Base-by-base conservation (phyloP, 2,113 vertebrate species). In the Solea solea region DNA sequence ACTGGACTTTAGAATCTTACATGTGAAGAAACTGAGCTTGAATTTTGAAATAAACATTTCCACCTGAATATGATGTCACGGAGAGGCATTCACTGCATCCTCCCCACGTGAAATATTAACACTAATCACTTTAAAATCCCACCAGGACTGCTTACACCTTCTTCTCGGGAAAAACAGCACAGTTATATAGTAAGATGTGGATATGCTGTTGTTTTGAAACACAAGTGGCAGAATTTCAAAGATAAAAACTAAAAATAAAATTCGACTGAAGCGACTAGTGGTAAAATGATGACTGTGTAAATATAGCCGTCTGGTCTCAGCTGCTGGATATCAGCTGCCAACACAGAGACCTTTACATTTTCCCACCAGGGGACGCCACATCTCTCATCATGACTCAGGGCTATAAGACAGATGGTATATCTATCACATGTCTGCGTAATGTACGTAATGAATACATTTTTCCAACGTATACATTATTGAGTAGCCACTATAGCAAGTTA, bases 351-450 rank as follows among this genome's bases (percentile, higher is more conserved):
- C 51, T 72, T 76, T 46, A 28, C 27, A 10, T 60, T 64, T 64
- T 75, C 81, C 88, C 93, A 86, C 81, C 61, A 92, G 92, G 89
- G 90, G 90, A 64, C 78, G 87, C 90, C 90, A 90, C 68, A 84
- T 88, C 74, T 72, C 76, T 79, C 86, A 54, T 45, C 73, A 64
- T 61, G 48, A 25, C 46, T 13, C 8, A 67, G 39, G 39, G 21
- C 57, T 9, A n/a, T 11, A 49, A 5, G 52, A 51, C 3, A 7
- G 44, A 45, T 42, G 52, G 12, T 63, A 21, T 48, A 5, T 10
- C 40, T 58, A 21, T 42, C 39, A 46, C 4, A 54, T 46, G 4
- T 3, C 28, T 41, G 4, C 14, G 39, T 34, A 12, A 48, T 8
- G 44, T 12, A 46, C 13, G 2, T 5, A 46, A 12, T 46, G 13